A percentile compares a stretch with the other conserved stretches of the same genome.
These are phyloP conservation scores for Orthonyx spaldingii DNA, from an alignment of 2,113 vertebrate species.

Conservation along the genomic window DNA sequence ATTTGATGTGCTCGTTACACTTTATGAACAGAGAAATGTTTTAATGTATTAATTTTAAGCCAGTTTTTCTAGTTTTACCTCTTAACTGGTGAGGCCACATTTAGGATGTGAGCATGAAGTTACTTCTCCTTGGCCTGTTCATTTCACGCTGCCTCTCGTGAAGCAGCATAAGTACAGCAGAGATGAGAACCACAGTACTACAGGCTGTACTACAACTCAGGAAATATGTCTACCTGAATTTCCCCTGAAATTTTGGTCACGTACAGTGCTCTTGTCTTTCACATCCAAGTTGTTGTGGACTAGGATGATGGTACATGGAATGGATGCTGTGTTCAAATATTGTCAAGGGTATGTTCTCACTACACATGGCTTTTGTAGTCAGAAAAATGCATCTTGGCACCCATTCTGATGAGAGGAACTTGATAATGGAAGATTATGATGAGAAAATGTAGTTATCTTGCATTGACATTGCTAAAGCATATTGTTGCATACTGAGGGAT, in stretches of 20 bases:
- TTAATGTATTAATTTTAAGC: neutral
- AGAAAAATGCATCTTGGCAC: neutral
- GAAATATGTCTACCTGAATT: neutral
- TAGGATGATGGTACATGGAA: neutral
- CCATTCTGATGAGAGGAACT: neutral
- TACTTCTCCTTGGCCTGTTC: neutral
- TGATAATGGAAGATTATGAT: neutral
- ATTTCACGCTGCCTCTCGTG: rapidly evolving
- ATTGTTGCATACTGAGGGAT: neutral
- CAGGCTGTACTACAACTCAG: neutral
- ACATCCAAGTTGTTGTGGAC: neutral
- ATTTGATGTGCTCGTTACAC: neutral
- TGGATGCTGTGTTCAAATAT: neutral
- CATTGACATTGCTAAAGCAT: neutral
- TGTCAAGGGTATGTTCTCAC: neutral
- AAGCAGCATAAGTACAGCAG: neutral
- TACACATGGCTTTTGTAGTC: neutral
- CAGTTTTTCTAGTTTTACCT: neutral
- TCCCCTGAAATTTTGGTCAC: neutral
- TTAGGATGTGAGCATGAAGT: neutral
- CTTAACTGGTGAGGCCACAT: neutral
- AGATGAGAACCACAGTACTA: neutral
- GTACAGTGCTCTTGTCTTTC: neutral
- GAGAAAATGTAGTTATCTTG: neutral
- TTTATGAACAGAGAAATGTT: neutral